Base-by-base conservation (phyloP, 2,113 vertebrate species). In the Datnioides undecimradiatus region DNA sequence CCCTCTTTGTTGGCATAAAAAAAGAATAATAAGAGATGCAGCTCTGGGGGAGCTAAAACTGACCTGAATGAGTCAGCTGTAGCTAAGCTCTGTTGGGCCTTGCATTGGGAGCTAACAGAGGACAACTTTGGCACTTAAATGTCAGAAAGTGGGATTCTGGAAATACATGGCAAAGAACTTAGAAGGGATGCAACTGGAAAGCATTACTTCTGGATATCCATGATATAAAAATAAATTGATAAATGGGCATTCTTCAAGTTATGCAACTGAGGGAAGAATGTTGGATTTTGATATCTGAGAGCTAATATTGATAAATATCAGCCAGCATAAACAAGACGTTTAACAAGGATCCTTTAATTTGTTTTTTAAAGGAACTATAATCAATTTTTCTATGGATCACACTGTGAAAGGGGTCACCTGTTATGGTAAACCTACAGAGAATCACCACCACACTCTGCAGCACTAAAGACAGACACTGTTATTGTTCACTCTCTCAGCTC, bases 81-180 rank as follows among this genome's bases (percentile, higher is more conserved):
- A 19, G 38, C 36, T 41, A 21, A 21, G 49, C 54, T 43, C 1
- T 43, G 55, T 16, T 23, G 51, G 65, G 43, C 51, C 38, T 60
- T 23, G 23, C 27, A 23, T 34, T 11, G 27, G 38, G 23, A 33
- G 46, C 41, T 9, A 23, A 48, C 36, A 31, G 41, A 72, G 34
- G 51, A 58, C 19, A 59, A 64, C 60, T 72, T 40, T n/a, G 8
- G 46, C 13, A 25, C 46, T 33, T 23, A 38, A 67, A 65, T 45
- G 43, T 70, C 33, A 59, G n/a, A 59, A 36, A 48, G 14, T 49
- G 14, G 49, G 25, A 73, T 48, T 59, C 16, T 62, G 63, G 33
- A 36, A 84, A 76, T 60, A 76, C 51, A 49, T 3, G 54, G 54
- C 14, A 76, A 71, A 81, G 63, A 74, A 72, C 73, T 77, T 54